These are phyloP conservation scores for Netelia inedita DNA, from an alignment of 2,888 invertebrate species.

Conservation along the genomic window DNA sequence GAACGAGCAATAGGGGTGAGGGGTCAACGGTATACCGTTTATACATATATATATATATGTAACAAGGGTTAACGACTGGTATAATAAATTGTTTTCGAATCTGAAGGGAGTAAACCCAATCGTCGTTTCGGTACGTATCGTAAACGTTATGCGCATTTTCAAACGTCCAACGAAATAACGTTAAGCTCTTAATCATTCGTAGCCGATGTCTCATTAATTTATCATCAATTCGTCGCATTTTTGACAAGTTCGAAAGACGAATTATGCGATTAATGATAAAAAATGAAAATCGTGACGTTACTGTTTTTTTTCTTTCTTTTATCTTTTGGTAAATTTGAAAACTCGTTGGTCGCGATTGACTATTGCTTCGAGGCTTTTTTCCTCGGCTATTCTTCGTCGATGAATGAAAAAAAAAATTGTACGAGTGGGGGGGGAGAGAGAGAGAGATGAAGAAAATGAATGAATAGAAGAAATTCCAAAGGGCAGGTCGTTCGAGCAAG, in stretches of 20 bases:
- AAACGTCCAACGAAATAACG: neutral
- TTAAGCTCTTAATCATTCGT: neutral
- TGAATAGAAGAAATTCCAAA: slow-evolving; percentile 48
- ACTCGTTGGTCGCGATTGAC: neutral
- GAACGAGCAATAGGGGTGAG: slow-evolving; percentile 14
- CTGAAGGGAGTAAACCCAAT: slow-evolving; percentile 47
- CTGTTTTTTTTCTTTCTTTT: too few relatives aligned
- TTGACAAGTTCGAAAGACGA: neutral
- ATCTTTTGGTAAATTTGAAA: neutral
- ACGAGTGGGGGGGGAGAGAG: neutral
- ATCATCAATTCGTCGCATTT: neutral
- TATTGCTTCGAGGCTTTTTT: neutral
- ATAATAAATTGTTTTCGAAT: slow-evolving; percentile 63
- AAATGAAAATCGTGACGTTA: neutral
- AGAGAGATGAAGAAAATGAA: slow-evolving; percentile 24
- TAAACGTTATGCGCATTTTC: neutral
- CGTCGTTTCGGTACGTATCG: slow-evolving; percentile 44
- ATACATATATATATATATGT: too few relatives aligned
- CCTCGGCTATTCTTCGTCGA: neutral
- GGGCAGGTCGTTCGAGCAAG: slow-evolving; percentile 46
- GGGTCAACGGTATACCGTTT: neutral
- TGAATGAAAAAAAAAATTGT: slow-evolving; percentile 1
- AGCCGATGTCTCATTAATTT: neutral
- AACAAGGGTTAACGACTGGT: slow-evolving; percentile 6
- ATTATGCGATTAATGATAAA: neutral